These are phyloP conservation scores for Gallinago stenura DNA, from an alignment of 2,797 vertebrate species.

Conservation along the genomic window DNA sequence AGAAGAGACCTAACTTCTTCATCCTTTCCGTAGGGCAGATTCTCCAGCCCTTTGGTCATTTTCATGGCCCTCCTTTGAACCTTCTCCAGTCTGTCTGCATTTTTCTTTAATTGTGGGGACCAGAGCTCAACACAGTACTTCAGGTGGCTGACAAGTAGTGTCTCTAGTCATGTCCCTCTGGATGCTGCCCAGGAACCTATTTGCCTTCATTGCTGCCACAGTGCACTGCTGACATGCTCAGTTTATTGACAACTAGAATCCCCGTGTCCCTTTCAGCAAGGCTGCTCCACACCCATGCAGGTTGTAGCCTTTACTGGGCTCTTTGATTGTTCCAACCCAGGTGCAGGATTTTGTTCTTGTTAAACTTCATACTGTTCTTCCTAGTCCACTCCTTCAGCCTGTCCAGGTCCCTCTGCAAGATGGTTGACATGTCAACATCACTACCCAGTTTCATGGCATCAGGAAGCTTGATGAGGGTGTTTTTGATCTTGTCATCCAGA, in stretches of 20 bases:
- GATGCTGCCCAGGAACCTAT: background rate
- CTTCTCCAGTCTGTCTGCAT: background rate
- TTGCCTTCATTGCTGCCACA: background rate
- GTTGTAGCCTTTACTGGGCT: background rate
- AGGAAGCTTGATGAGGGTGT: background rate
- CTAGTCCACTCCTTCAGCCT: background rate
- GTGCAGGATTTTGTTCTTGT: background rate
- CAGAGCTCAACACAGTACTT: background rate
- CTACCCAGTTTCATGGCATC: background rate
- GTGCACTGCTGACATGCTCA: background rate
- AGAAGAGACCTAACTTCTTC: background rate
- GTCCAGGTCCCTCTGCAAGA: background rate
- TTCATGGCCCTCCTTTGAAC: background rate
- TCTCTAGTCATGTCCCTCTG: background rate
- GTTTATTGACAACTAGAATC: background rate
- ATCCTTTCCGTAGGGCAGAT: background rate
- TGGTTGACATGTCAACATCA: background rate
- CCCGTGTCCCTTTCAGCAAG: background rate
- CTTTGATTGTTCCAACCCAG: background rate
- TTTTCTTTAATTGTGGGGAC: background rate
- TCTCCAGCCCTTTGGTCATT: background rate
- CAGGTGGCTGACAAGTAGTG: rapidly evolving
- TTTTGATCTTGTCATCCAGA: background rate
- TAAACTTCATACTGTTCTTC: background rate
- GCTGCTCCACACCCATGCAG: background rate